phyloP scores from a whole-genome alignment of 2,797 vertebrate genomes.

The Crocodylus rhombifer region DNA sequence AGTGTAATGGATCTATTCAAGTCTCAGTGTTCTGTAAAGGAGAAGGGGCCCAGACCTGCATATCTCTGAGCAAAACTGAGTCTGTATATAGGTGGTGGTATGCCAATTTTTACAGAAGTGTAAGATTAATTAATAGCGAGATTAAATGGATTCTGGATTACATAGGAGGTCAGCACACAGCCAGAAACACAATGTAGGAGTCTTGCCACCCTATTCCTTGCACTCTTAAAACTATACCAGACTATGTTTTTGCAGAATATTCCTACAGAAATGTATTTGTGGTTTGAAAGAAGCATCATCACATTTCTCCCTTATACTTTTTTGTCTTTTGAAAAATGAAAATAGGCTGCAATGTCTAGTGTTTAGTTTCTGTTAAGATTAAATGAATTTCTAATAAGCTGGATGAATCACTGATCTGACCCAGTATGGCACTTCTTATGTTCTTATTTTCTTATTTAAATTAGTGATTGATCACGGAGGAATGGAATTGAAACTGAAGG shows the following conservation, averaged over 20 bases:
- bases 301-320: not conserved
- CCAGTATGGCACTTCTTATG: no score
- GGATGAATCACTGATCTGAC: no score
- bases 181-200: not conserved
- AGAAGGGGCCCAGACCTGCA: not conserved
- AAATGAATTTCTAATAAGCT: not conserved
- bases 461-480: not conserved
- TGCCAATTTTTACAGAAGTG: not conserved
- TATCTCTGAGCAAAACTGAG: not conserved
- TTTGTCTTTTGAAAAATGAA: conserved; percentile 17
- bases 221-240: not conserved
- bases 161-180: not conserved
- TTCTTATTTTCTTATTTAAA: no score
- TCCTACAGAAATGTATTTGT: not conserved
- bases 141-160: not conserved
- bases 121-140: not conserved
- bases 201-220: not conserved
- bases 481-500: conserved; percentile 23
- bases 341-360: not conserved
- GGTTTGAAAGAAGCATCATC: not conserved
- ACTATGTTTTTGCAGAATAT: not conserved
- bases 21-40: not conserved
- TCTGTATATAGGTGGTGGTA: not conserved
- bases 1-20: no score
- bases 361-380: conserved; percentile 32